These are phyloP conservation scores for Okapia johnstoni DNA, from an alignment of 2,113 vertebrate genomes.

Conservation along the genomic window DNA sequence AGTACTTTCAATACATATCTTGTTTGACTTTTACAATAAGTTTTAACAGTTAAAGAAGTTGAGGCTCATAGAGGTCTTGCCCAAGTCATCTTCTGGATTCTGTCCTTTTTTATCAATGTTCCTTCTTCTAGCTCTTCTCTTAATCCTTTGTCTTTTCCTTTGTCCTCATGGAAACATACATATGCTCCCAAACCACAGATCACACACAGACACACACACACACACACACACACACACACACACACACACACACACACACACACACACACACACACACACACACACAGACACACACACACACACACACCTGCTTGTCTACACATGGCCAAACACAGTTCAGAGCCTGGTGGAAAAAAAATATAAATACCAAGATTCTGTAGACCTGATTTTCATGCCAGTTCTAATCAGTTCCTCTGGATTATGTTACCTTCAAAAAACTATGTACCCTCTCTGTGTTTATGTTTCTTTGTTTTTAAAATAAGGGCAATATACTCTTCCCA, in stretches of 20 bases:
- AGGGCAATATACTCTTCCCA: background rate
- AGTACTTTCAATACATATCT: background rate
- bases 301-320: background rate
- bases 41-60: slow-evolving; percentile 22
- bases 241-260: background rate
- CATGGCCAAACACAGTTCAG: background rate
- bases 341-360: background rate
- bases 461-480: slow-evolving; percentile 19
- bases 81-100: background rate
- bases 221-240: no score
- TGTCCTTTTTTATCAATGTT: background rate
- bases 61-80: background rate
- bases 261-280: background rate
- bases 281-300: background rate
- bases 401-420: background rate
- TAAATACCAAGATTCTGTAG: background rate
- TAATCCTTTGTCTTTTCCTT: background rate
- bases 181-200: background rate
- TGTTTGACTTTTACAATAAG: background rate
- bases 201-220: background rate
- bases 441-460: background rate
- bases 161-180: background rate
- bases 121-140: background rate
- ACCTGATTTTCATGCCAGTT: background rate
- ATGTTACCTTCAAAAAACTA: background rate